Evolutionary conservation across 2,888 invertebrate species (phyloP).

Genomic region (Tipula vernalis): DNA sequence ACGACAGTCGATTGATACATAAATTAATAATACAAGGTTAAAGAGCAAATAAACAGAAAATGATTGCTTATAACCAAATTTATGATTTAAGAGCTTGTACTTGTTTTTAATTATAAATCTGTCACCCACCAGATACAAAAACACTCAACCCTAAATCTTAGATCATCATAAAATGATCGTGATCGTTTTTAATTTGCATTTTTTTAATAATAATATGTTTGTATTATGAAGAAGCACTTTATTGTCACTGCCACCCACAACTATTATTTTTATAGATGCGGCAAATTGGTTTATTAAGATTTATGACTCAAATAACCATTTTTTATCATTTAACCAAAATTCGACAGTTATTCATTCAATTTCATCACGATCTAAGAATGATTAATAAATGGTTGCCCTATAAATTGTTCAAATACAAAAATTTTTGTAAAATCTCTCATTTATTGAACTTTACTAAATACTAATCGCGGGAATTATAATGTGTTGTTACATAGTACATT

Average conservation of each 20-base stretch:
- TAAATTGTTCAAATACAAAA: too few species aligned
- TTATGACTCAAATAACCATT: not conserved
- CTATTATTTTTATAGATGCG: not conserved
- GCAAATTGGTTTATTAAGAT: not conserved
- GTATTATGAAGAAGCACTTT: not conserved
- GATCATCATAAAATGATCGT: not conserved
- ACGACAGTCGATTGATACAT: not conserved
- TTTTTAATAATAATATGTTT: not conserved
- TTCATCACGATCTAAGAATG: not conserved
- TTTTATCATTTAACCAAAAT: not conserved
- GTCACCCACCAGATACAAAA: not conserved
- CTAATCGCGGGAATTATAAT: too few species aligned
- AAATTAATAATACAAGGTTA: not conserved
- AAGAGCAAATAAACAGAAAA: not conserved
- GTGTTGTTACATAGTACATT: too few species aligned
- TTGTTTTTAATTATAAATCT: not conserved
- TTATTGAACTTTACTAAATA: too few species aligned
- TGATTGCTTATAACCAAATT: not conserved
- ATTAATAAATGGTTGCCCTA: too few species aligned
- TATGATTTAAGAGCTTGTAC: not conserved
- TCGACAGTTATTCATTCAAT: not conserved
- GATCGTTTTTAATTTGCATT: not conserved
- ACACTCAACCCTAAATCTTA: not conserved
- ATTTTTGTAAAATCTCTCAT: too few species aligned
- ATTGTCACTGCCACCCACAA: not conserved